Percentiles rank a stretch among this genome's conserved stretches.
Conservation (phyloP, 2,888 invertebrate species). For the Lomographa bimaculata region DNA sequence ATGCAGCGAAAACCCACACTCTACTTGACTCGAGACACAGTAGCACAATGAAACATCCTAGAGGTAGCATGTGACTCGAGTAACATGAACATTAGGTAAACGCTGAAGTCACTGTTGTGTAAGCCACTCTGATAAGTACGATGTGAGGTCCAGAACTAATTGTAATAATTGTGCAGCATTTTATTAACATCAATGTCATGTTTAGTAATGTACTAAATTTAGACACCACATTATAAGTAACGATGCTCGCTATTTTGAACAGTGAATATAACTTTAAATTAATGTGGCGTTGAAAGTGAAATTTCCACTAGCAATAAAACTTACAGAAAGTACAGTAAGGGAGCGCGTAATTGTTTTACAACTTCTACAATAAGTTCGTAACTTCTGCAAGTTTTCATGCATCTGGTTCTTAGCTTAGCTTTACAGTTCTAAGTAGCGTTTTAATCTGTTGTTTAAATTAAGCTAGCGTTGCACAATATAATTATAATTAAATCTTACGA, state of each 20-base stretch:
- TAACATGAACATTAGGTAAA: slow-evolving; percentile 6
- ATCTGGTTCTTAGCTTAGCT: no score
- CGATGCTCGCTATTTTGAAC: slow-evolving; percentile 41
- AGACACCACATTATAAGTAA: slow-evolving; percentile 45
- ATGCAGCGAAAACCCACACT: no score
- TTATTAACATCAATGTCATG: slow-evolving; percentile 48
- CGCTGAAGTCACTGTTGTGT: slow-evolving; percentile 16
- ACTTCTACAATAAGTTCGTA: no score
- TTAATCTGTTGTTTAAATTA: slow-evolving; percentile 39
- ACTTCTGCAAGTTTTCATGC: no score
- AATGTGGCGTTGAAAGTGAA: no score
- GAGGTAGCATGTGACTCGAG: slow-evolving; percentile 1
- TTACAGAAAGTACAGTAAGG: no score
- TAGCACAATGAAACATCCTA: no score
- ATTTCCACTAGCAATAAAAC: no score
- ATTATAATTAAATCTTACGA: slow-evolving; percentile 33
- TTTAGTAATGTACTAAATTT: slow-evolving; percentile 49
- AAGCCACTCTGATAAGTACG: slow-evolving; percentile 19
- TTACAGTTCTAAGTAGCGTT: slow-evolving; percentile 41
- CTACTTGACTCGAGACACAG: no score
- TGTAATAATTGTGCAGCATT: slow-evolving; percentile 35
- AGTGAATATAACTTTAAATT: no score
- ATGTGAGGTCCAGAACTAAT: slow-evolving; percentile 28
- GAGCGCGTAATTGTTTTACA: no score
- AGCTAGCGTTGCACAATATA: slow-evolving; percentile 50